Percentiles rank a stretch among this genome's conserved stretches.
Evolutionary conservation across 1,140 invertebrate genomes (phyloP).

Genomic region (Thalassaphorura encarpata): DNA sequence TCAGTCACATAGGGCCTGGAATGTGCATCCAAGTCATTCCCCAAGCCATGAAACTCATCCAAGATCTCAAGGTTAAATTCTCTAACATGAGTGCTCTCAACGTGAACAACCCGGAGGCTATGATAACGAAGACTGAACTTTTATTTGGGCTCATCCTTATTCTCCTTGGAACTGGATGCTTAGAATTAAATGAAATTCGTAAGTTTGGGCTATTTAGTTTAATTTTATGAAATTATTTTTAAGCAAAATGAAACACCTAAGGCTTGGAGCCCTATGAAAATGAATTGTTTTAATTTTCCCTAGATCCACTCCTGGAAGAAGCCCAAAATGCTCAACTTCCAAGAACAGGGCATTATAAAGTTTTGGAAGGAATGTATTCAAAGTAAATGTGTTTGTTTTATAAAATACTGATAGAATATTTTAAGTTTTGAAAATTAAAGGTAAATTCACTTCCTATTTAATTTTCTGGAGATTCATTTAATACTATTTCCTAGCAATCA

Average conservation of each 20-base stretch:
- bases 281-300: too few species aligned
- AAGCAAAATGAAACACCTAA: too few species aligned
- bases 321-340: slow-evolving; percentile 15
- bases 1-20: too few species aligned
- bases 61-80: slow-evolving; percentile 22
- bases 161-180: slow-evolving; percentile 19
- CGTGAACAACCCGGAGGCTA: not conserved
- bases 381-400: slow-evolving; percentile 11
- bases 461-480: too few species aligned
- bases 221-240: too few species aligned
- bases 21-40: slow-evolving; percentile 31
- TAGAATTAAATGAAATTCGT: slow-evolving; percentile 30
- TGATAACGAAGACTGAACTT: slow-evolving; percentile 6
- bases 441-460: too few species aligned
- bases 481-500: too few species aligned
- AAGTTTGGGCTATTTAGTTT: slow-evolving; percentile 6
- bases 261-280: too few species aligned
- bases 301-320: slow-evolving; percentile 29
- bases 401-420: too few species aligned
- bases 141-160: slow-evolving; percentile 29
- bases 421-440: too few species aligned
- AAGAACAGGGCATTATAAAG: slow-evolving; percentile 13
- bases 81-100: not conserved
- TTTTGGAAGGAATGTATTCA: slow-evolving; percentile 20
- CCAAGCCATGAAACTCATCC: slow-evolving; percentile 23